Base-by-base conservation (phyloP, 2,888 invertebrate species). In the Caenorhabditis wallacei region DNA sequence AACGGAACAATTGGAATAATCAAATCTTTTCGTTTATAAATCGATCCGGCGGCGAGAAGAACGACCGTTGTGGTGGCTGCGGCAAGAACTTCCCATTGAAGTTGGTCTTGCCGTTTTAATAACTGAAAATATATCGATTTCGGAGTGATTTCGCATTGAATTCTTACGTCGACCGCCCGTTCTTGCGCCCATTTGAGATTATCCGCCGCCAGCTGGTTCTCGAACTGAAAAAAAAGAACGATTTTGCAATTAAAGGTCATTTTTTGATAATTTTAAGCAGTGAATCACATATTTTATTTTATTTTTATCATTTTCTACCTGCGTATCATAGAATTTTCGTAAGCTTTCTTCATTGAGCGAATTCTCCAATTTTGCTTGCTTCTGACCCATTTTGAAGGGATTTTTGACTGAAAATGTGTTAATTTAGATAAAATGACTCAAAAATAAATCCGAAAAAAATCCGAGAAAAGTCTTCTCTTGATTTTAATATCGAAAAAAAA, bases 1-100 rank as follows among this genome's bases (percentile, higher is more conserved):
- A 90, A 59, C 16, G 88, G 88, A n/a, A 85, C 88, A 26, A 88
- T 80, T 8, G 89, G 89, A 24, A 90, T 75, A 40, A 89, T 83
- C 11, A 88, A 37, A 46, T 88, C 88, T 69, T 82, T 87, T 78
- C 86, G 51, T 53, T 84, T 86, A 63, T 84, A 84, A n/a, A 85
- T 53, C 16, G 84, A 81, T 40, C 87, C 86, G 20, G 84, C 82
- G 10, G 71, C 61, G 4, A 86, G 51, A 7, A 88, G 76, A n/a
- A 84, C 70, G 0, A 68, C 84, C 1, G 85, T 83, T 7, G 86
- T 81, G 0, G 89, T 88, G 11, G 80, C 75, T 16, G 81, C 87
- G 10, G 84, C 87, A 13, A 89, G 72, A 2, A 85, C 54, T 66
- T 88, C 88, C 88, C 88, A 89, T 20, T 64, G 53, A 2, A 89